Evolutionary conservation across 2,888 invertebrate genomes (phyloP), one percentile per base, ranked within the genome.

Genomic region (Ectemnius lituratus): DNA sequence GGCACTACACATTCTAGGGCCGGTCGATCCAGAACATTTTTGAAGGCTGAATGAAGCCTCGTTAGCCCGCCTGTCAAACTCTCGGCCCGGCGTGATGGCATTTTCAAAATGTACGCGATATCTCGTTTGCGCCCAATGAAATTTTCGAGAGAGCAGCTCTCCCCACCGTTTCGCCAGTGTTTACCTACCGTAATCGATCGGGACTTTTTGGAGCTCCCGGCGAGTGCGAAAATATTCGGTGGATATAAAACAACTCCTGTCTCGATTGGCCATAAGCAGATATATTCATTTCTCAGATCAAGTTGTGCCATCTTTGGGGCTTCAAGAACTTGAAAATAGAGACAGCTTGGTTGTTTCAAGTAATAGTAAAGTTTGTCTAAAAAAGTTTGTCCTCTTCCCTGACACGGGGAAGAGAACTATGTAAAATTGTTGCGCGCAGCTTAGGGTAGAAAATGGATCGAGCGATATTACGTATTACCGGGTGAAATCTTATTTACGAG

Each of bases 401-500:
- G 37, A 37, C 37, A 2, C 11, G 67, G 63, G 70, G 78, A 80
- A 82, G 86, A 84, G 85, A 88, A 86, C 85, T 86, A 86, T 87
- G 86, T 84, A 84, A 87, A 88, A 87, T 86, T 85, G 85, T 37
- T 37, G 52, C 14, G 56, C 61, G 58, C 83, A 85, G 85, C 87
- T 87, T 86, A 88, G 85, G 86, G 80, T 80, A 80, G 76, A 85
- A 83, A 87, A 86, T 73, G 76, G 82, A 75, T 76, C 73, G 75
- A 74, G 49, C 65, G 62, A 62, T 62, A 66, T 70, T 56, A 28
- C 67, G 67, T 27, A 65, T 70, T 57, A 62, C 58, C 56, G 45
- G 46, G 83, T 85, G 87, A 85, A 86, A 87, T 84, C 84, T 86
- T 87, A 85, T 85, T 85, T 86, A 72, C 58, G 66, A 57, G 56